Conservation (phyloP, 2,888 invertebrate genomes). For the Caenorhabditis panamensis region DNA sequence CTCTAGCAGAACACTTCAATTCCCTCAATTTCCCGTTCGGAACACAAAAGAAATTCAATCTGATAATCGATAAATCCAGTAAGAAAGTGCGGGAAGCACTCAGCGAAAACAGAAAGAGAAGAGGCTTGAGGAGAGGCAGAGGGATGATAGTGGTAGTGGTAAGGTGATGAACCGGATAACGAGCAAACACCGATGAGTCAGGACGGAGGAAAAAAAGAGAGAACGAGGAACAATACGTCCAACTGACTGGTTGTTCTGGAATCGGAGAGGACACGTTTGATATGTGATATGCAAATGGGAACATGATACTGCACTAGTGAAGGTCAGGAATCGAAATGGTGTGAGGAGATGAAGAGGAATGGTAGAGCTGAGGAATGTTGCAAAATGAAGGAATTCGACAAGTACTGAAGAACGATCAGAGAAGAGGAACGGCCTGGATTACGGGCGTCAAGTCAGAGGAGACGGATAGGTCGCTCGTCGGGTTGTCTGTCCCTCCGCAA, state of each 20-base stretch:
- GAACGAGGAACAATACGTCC: neutral
- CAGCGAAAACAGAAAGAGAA: constrained; percentile 12
- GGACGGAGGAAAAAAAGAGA: constrained; percentile 7
- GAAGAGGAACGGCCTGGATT: constrained; percentile 38
- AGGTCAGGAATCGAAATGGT: neutral
- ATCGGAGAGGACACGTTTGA: neutral
- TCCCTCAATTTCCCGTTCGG: constrained; percentile 20
- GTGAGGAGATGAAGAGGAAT: neutral
- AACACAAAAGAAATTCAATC: neutral
- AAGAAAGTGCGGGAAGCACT: constrained; percentile 17
- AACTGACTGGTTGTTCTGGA: constrained; percentile 3
- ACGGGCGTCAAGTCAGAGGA: constrained; percentile 39
- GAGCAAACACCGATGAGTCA: constrained; percentile 19
- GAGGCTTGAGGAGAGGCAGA: neutral
- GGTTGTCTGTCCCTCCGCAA: constrained; percentile 30
- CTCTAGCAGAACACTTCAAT: neutral
- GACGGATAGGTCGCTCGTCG: constrained; percentile 34
- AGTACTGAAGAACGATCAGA: constrained; percentile 1
- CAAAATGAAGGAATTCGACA: constrained; percentile 1
- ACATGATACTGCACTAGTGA: neutral
- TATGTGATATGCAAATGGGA: neutral
- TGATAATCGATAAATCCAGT: constrained; percentile 20
- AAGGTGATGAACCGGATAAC: constrained; percentile 32
- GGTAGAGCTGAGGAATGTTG: neutral
- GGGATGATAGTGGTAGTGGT: constrained; percentile 21